Conservation (phyloP, 2,888 invertebrate genomes). For the Harpagoxenus sublaevis region DNA sequence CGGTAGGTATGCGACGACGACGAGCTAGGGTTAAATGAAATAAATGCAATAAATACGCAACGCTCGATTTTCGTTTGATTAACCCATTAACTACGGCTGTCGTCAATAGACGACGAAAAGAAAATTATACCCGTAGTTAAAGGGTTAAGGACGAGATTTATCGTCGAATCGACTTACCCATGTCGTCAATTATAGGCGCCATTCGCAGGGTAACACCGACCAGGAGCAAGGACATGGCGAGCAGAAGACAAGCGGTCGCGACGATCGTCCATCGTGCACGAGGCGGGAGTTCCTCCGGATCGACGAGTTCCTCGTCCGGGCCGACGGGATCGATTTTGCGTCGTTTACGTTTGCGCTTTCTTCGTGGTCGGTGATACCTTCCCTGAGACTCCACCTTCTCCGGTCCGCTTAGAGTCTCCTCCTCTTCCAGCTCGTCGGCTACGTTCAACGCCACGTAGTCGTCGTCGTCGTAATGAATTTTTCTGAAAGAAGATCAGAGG, state of each 20-base stretch:
- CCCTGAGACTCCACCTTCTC: slow-evolving; percentile 76
- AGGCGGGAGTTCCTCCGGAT: slow-evolving; percentile 94
- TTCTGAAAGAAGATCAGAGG: slow-evolving; percentile 78
- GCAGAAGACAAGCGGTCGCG: slow-evolving; percentile 94
- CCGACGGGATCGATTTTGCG: slow-evolving; percentile 79
- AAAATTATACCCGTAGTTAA: too few species aligned
- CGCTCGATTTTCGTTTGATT: not conserved
- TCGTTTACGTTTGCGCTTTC: slow-evolving; percentile 85
- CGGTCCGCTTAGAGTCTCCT: slow-evolving; percentile 79
- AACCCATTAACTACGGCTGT: too few species aligned
- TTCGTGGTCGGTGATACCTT: slow-evolving; percentile 82
- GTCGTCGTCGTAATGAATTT: slow-evolving; percentile 86
- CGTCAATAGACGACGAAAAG: too few species aligned
- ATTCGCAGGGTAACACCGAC: slow-evolving; percentile 97
- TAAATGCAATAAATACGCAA: not conserved
- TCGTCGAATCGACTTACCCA: slow-evolving; percentile 91
- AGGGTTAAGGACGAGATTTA: too few species aligned
- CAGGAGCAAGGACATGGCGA: slow-evolving; percentile 95
- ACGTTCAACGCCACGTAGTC: slow-evolving; percentile 87
- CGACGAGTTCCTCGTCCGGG: slow-evolving; percentile 88
- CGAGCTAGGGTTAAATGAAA: too few species aligned
- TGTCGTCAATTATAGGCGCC: slow-evolving; percentile 98
- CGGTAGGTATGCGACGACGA: too few species aligned
- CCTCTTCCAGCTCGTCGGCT: slow-evolving; percentile 86
- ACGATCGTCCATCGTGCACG: slow-evolving; percentile 96